phyloP scores from a whole-genome alignment of 2,888 invertebrate genomes.

The Oxytorus armatus region DNA sequence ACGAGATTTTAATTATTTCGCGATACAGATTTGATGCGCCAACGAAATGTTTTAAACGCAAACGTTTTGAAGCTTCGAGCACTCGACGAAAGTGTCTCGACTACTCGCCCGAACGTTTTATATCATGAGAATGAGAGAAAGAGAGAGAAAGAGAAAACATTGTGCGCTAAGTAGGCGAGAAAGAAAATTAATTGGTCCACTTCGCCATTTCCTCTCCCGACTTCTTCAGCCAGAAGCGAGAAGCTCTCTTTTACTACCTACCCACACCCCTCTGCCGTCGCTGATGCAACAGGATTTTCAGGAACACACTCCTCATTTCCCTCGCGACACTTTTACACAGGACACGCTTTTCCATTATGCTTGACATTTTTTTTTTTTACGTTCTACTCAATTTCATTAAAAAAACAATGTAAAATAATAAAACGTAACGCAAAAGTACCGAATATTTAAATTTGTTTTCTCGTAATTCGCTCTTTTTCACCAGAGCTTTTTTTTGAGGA shows the following conservation, averaged over 20 bases:
- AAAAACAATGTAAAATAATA: too few species aligned
- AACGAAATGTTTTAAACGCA: slow-evolving; percentile 10
- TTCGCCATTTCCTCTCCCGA: slow-evolving; percentile 51
- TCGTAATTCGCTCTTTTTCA: too few species aligned
- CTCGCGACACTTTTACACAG: neutral
- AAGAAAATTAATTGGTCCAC: slow-evolving; percentile 64
- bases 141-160: slow-evolving; percentile 6
- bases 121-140: slow-evolving; percentile 1
- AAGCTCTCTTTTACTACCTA: slow-evolving; percentile 30
- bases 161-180: slow-evolving; percentile 58
- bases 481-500: too few species aligned
- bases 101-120: slow-evolving; percentile 33
- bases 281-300: slow-evolving; percentile 42
- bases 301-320: neutral
- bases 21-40: too few species aligned
- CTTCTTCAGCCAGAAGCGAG: slow-evolving; percentile 28
- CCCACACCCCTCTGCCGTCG: slow-evolving; percentile 7
- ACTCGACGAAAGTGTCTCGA: slow-evolving; percentile 47
- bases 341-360: too few species aligned
- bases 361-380: too few species aligned
- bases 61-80: slow-evolving; percentile 46
- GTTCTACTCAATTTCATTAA: neutral
- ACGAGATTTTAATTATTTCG: neutral
- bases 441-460: too few species aligned
- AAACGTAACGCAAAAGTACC: too few species aligned